Evolutionary conservation across 2,113 vertebrate species (phyloP).

Genomic region (Sylvilagus bachmani): DNA sequence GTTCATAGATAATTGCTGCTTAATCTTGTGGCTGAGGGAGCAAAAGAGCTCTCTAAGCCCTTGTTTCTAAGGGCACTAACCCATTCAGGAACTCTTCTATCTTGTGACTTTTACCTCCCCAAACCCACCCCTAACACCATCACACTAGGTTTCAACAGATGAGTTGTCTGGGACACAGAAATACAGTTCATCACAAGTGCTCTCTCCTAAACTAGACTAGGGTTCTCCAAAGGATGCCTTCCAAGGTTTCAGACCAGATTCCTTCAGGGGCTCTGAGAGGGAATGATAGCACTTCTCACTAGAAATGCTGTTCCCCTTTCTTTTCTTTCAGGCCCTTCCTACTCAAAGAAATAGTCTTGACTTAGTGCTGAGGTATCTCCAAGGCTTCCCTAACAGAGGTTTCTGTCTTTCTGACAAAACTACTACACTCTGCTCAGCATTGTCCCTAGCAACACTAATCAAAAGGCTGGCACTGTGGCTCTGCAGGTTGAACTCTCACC

Average conservation of each 20-base stretch:
- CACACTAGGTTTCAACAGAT: background rate
- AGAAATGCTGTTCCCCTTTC: background rate
- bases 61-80: background rate
- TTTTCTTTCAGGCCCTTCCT: background rate
- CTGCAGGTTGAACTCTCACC: no score
- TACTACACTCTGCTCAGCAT: background rate
- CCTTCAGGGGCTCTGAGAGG: background rate
- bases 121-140: background rate
- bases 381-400: background rate
- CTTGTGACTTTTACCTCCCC: background rate
- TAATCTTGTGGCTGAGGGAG: background rate
- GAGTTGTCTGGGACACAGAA: no score
- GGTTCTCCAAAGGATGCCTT: background rate
- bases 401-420: background rate
- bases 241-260: background rate
- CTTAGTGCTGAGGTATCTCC: background rate
- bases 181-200: background rate
- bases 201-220: background rate
- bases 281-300: background rate
- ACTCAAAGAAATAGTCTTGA: background rate
- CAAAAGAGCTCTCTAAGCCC: background rate
- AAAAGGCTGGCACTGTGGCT: no score
- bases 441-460: background rate
- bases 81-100: background rate
- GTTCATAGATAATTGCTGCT: background rate